Conservation (phyloP, 2,888 invertebrate species). For the Rosalia funebris region DNA sequence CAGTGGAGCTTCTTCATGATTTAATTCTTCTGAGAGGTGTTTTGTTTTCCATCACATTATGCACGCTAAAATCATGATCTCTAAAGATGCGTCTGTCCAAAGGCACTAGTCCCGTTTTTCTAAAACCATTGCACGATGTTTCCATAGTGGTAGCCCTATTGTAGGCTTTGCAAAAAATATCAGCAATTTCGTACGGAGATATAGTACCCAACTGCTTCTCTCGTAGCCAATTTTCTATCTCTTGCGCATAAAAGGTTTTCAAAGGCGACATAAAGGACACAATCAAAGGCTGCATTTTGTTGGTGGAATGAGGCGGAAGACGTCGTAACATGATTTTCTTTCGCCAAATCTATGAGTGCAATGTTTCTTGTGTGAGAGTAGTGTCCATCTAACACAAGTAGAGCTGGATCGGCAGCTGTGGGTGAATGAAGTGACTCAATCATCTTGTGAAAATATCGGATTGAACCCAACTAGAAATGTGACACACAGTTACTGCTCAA, state of each 20-base stretch:
- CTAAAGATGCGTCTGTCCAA: constrained; percentile 15
- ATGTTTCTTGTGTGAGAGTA: not conserved
- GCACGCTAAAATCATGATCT: too few relatives aligned
- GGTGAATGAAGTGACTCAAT: not conserved
- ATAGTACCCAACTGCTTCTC: constrained; percentile 7
- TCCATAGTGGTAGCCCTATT: constrained; percentile 26
- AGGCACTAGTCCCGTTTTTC: constrained; percentile 19
- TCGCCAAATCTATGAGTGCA: not conserved
- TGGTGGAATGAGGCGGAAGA: not conserved
- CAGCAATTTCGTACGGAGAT: constrained; percentile 26
- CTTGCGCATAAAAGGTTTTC: not conserved
- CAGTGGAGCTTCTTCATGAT: constrained; percentile 12
- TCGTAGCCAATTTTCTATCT: not conserved
- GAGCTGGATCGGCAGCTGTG: not conserved
- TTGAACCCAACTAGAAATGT: not conserved
- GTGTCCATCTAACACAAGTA: not conserved
- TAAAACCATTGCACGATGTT: constrained; percentile 18
- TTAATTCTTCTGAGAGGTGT: too few relatives aligned
- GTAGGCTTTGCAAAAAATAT: constrained; percentile 21
- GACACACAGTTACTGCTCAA: not conserved
- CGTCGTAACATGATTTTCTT: not conserved
- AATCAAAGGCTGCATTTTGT: not conserved
- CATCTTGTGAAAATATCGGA: not conserved
- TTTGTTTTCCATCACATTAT: too few relatives aligned
- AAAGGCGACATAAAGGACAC: not conserved